Evolutionary conservation across 1,140 invertebrate species (phyloP).

Genomic region (Drosophila simulans): DNA sequence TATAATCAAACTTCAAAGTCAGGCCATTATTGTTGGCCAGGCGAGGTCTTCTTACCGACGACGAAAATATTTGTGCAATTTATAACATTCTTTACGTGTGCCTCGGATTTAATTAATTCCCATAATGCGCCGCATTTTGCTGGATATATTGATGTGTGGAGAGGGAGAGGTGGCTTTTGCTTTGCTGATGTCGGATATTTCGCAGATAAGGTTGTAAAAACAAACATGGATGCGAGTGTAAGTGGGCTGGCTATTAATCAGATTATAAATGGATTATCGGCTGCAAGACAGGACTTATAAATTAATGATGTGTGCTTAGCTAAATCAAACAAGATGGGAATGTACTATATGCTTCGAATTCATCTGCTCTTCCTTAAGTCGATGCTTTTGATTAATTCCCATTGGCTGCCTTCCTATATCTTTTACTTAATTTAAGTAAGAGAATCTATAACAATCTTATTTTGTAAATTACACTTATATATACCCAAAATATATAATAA

Average conservation of each 20-base stretch:
- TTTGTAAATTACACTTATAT: no score
- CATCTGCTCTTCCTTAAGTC: not conserved
- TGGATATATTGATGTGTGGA: slow-evolving; percentile 4
- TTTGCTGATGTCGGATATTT: slow-evolving; percentile 32
- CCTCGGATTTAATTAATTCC: slow-evolving; percentile 55
- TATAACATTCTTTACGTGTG: slow-evolving; percentile 33
- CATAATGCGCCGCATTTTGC: slow-evolving; percentile 15
- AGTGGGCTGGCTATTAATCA: slow-evolving; percentile 33
- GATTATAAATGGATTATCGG: slow-evolving; percentile 39
- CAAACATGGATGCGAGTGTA: slow-evolving; percentile 26
- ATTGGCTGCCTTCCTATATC: not conserved
- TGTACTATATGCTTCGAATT: not conserved
- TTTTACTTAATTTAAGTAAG: no score
- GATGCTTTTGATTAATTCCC: not conserved
- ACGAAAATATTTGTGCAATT: slow-evolving; percentile 61
- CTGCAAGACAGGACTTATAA: slow-evolving; percentile 9
- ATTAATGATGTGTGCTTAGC: slow-evolving; percentile 34
- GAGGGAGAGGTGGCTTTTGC: not conserved
- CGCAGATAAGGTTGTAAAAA: slow-evolving; percentile 46
- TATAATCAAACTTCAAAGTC: slow-evolving; percentile 78
- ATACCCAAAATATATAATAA: not conserved
- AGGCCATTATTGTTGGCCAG: slow-evolving; percentile 65
- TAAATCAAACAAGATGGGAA: slow-evolving; percentile 6
- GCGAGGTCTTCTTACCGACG: slow-evolving; percentile 45
- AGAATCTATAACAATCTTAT: no score